Conservation (phyloP, 2,113 vertebrate species). For the Perca fluviatilis region DNA sequence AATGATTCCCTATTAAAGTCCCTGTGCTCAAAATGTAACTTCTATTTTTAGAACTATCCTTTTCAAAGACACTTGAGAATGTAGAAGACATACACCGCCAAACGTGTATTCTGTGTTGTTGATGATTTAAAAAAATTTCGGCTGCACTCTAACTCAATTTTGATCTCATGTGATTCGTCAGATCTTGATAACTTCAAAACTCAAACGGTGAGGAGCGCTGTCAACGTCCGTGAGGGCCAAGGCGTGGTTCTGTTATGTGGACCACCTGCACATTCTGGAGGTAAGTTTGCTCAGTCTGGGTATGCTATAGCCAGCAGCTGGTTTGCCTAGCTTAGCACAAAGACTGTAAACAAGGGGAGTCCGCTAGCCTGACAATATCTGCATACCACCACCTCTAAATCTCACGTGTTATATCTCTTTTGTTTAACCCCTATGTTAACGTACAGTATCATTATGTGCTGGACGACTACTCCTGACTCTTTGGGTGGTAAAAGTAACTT, state of each 20-base stretch:
- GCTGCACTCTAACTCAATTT: conserved; percentile 6
- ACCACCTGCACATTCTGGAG: conserved; percentile 88
- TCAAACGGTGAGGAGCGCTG: conserved; percentile 88
- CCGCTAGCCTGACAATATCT: conserved; percentile 6
- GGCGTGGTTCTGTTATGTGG: conserved; percentile 95
- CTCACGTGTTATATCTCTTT: background rate
- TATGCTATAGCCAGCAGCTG: background rate
- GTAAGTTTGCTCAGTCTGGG: conserved; percentile 77
- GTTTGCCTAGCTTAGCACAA: background rate
- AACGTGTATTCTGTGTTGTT: background rate
- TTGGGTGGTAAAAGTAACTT: no score
- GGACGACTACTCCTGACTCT: background rate
- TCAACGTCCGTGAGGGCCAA: conserved; percentile 95
- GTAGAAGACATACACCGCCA: background rate
- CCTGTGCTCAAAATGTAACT: conserved; percentile 55
- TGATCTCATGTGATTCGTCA: conserved; percentile 72
- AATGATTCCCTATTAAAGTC: conserved; percentile 63
- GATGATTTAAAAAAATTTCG: background rate
- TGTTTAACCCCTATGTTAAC: background rate
- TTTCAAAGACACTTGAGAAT: conserved; percentile 36
- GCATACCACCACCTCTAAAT: background rate
- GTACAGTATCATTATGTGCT: background rate
- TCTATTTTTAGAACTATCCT: conserved; percentile 26
- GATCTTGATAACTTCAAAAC: conserved; percentile 91
- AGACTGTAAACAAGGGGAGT: background rate